These are phyloP conservation scores for Cavia porcellus DNA, from an alignment of 2,113 vertebrate genomes.

Conservation along the genomic window DNA sequence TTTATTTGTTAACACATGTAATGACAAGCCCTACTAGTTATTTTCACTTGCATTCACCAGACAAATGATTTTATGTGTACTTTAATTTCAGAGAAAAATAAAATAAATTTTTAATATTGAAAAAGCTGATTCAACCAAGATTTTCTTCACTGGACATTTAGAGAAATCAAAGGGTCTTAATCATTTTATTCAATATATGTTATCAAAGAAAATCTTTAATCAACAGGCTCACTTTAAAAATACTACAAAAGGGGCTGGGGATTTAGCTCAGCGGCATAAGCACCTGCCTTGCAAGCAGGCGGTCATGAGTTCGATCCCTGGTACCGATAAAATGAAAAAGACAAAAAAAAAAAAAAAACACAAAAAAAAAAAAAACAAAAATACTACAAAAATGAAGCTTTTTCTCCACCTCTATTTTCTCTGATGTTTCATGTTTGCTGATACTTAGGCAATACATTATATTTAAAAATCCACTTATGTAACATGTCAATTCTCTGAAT, in stretches of 20 bases:
- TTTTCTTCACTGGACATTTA: background rate
- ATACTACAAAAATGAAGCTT: background rate
- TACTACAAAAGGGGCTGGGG: no score
- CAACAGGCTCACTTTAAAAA: conserved; percentile 34
- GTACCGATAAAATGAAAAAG: no score
- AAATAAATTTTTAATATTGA: background rate
- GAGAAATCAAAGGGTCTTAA: background rate
- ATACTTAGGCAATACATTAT: background rate
- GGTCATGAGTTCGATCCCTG: no score
- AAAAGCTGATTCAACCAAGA: background rate
- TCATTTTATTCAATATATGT: background rate
- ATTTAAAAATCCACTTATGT: conserved; percentile 7
- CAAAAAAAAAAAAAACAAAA: no score
- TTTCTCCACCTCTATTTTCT: background rate
- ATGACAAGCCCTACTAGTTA: background rate
- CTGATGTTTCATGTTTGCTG: background rate
- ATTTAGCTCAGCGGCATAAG: no score
- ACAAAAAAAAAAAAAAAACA: no score
- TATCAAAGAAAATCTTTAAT: background rate
- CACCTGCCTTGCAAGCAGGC: no score
- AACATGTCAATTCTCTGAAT: background rate
- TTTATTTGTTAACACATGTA: background rate
- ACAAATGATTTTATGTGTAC: background rate
- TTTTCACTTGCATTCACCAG: conserved; percentile 35
- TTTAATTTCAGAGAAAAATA: background rate